These are phyloP conservation scores for Heliopora coerulea DNA, from an alignment of 92 coral and sea anemone genomes.

Conservation along the genomic window DNA sequence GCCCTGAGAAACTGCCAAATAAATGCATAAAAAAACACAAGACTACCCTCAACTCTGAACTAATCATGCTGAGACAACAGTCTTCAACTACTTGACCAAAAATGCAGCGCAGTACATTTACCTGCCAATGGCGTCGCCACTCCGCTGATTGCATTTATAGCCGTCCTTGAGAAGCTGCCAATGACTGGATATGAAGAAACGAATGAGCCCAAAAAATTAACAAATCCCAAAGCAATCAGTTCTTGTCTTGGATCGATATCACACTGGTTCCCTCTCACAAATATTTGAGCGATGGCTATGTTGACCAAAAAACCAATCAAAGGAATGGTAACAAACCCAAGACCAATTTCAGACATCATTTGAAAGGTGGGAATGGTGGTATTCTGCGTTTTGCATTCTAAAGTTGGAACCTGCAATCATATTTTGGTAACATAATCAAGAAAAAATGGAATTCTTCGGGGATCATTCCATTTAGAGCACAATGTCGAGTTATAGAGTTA, in stretches of 20 bases:
- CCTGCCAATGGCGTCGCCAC: conserved; percentile 99
- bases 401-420: conserved; percentile 76
- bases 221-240: conserved; percentile 84
- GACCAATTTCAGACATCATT: conserved; percentile 75
- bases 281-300: conserved; percentile 97
- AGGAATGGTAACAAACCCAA: conserved; percentile 86
- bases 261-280: conserved; percentile 87
- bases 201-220: conserved; percentile 83
- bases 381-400: conserved; percentile 57
- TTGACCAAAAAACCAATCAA: conserved; percentile 91
- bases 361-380: conserved; percentile 56
- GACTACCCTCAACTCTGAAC: too few relatives aligned
- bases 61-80: too few relatives aligned
- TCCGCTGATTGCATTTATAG: conserved; percentile 92
- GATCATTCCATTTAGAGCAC: too few relatives aligned
- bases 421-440: too few relatives aligned
- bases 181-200: conserved; percentile 91
- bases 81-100: too few relatives aligned
- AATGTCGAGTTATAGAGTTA: too few relatives aligned
- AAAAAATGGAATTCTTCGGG: too few relatives aligned
- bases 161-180: conserved; percentile 95
- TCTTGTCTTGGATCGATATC: conserved; percentile 92
- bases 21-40: too few relatives aligned
- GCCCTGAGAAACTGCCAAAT: too few relatives aligned
- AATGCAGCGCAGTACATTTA: too few relatives aligned